Evolutionary conservation across 2,113 vertebrate genomes (phyloP).

Genomic region (Theristicus caerulescens): DNA sequence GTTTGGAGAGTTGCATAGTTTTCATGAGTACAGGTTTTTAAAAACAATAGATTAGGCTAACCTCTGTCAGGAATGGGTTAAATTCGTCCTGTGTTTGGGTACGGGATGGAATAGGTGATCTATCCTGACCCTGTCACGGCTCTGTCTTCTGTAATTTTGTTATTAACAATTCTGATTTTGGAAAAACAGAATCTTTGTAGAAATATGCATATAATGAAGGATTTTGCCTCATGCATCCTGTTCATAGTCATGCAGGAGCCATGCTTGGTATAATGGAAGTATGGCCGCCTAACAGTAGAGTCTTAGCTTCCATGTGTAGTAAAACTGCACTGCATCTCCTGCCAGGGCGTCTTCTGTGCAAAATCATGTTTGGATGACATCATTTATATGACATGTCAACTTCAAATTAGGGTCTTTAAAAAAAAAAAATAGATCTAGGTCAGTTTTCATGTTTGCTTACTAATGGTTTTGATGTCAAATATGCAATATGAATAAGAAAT

Average conservation of each 20-base stretch:
- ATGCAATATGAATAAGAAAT: background rate
- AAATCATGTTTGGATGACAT: background rate
- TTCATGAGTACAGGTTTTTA: background rate
- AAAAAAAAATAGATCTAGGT: background rate
- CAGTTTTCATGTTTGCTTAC: background rate
- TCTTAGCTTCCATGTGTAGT: background rate
- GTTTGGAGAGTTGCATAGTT: background rate
- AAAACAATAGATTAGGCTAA: background rate
- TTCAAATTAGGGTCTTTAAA: background rate
- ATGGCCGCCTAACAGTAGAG: background rate
- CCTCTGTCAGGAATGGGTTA: background rate
- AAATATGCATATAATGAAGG: rapidly evolving
- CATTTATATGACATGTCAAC: background rate
- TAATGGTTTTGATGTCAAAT: background rate
- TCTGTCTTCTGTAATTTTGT: background rate
- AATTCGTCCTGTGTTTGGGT: background rate
- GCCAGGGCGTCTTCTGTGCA: background rate
- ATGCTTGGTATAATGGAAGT: rapidly evolving
- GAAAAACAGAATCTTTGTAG: background rate
- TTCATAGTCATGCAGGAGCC: background rate
- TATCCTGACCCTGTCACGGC: background rate
- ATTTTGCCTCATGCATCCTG: background rate
- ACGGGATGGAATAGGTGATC: background rate
- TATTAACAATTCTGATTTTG: background rate
- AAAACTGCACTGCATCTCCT: background rate